Base-by-base conservation (phyloP, 2,113 vertebrate species). In the Phasianus colchicus region DNA sequence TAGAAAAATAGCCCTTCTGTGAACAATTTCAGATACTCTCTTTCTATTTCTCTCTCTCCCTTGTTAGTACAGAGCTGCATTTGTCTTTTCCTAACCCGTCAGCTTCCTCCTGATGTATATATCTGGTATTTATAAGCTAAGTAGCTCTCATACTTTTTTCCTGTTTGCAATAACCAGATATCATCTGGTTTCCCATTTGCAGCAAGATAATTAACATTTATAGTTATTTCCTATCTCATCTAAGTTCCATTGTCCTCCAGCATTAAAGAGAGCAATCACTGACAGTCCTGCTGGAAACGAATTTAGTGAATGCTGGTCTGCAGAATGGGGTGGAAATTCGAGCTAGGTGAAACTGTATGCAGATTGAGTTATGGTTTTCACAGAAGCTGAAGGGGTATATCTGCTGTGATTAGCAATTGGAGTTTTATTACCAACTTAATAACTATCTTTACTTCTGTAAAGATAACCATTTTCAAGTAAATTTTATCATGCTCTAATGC, bases 131-230 rank as follows among this genome's bases (percentile, higher is more conserved):
- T 93, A 70, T 78, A 86, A 89, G n/a, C 15, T 76, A 27, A 80
- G 72, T 25, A 83, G 58, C 18, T 92, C 66, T 94, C 66, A 18
- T 58, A 77, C 15, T 13, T 84, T 91, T 74, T 74, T 94, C 64
- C 75, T 83, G 12, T 71, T 86, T 60, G 80, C 50, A 80, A n/a
- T 89, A 89, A 91, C n/a, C 67, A 85, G 60, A 86, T 74, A 45
- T 87, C 64, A 83, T 85, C 72, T 89, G 25, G 10, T 80, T 93
- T 93, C 70, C 84, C 29, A 77, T 91, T n/a, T 87, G 25, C 75
- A 85, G 13, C 60, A 85, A 77, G 71, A 94, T 73, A 87, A 48
- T 92, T 83, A 88, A 77, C 29, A 81, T 81, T 91, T 91, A 47
- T 67, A 24, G 70, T 92, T 88, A 78, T 75, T 93, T 95, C 50